Evolutionary conservation across 2,113 vertebrate species (phyloP), one percentile per base, ranked within the genome.

Genomic region (Montifringilla adamsi): DNA sequence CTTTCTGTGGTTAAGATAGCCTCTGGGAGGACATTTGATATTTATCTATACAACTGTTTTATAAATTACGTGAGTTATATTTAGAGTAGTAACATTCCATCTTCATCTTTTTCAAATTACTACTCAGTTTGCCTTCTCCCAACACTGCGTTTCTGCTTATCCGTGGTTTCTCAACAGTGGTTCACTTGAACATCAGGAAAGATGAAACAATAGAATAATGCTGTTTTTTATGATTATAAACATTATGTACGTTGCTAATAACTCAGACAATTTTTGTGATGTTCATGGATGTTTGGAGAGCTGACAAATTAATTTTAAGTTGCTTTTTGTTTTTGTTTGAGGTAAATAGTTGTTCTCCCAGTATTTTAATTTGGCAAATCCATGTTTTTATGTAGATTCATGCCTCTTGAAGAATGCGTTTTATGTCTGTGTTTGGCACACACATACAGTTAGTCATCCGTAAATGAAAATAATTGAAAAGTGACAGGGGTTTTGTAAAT

Each of bases 381-480:
- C 19, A 9, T 73, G 44, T 2, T 76, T 92, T 84, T 84, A 37
- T 69, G 20, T 58, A 60, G 60, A 56, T 81, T 49, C 5, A 11
- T 76, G 28, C 13, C 11, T 87, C 17, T 73, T 84, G 83, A 88
- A 90, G 58, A 90, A 59, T 75, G 30, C 0, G 0, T 39, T 89
- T 92, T 60, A 44, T 56, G 37, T 81, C 41, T 84, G 5, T 64
- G n/a, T 73, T 77, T 87, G 78, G 44, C 28, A n/a, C 58, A 76
- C 55, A 30, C 10, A 4, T 67, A 31, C 19, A 80, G 26, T 84
- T 94, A 82, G 58, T 69, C 49, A 76, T 50, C 56, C 2, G 8
- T 75, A 87, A 91, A 81, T 89, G 52, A 87, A 95, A 91, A 63
- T 49, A 85, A 91, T 33, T 89, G 46, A 52, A 23, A 94, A 89